phyloP scores from a whole-genome alignment of 35 echinoderm and acorn worm species.

The Lytechinus variegatus region DNA sequence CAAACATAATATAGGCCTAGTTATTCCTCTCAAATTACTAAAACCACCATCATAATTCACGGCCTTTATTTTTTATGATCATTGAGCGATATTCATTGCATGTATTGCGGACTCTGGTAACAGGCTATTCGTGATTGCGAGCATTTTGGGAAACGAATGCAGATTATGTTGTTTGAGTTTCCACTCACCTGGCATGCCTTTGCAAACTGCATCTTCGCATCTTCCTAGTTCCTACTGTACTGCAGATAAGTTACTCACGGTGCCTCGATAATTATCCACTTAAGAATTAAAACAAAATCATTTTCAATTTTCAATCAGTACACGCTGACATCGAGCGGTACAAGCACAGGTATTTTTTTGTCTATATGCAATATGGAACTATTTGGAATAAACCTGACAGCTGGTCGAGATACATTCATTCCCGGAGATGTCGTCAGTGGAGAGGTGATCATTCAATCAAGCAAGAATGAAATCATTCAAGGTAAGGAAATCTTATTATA shows the following conservation, averaged over 20 bases:
- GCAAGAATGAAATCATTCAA: not conserved
- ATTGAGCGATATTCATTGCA: not conserved
- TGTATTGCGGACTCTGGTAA: not conserved
- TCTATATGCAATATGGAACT: not conserved
- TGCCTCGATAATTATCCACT: not conserved
- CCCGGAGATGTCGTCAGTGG: constrained; percentile 22
- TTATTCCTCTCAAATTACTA: not conserved
- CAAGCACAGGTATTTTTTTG: too few relatives aligned
- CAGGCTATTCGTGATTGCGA: not conserved
- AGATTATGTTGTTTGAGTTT: not conserved
- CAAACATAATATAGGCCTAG: too few relatives aligned
- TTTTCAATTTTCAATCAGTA: not conserved
- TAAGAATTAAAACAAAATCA: not conserved
- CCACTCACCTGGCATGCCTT: not conserved
- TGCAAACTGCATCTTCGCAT: not conserved
- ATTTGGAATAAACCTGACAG: constrained; percentile 32
- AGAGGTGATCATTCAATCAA: constrained; percentile 30
- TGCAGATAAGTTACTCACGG: not conserved
- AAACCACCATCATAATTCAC: not conserved
- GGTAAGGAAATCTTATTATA: not conserved
- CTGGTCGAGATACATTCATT: constrained; percentile 12
- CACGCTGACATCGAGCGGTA: too few relatives aligned
- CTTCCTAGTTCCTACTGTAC: not conserved
- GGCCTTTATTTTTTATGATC: not conserved
- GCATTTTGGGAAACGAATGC: not conserved